Evolutionary conservation across 2,113 vertebrate species (phyloP).

Genomic region (Cryptotis parvus): DNA sequence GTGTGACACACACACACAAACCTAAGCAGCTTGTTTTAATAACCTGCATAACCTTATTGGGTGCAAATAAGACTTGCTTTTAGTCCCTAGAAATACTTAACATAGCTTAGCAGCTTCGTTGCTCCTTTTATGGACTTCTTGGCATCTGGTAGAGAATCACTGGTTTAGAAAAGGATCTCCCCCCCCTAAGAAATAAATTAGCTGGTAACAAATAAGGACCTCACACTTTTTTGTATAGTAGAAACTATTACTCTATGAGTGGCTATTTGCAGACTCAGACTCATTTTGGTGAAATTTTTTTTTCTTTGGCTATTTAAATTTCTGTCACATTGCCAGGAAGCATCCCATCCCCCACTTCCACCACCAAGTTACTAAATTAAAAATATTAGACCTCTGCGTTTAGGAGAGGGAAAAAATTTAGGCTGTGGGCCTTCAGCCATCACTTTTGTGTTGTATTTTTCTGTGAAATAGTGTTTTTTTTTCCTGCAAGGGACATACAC

Average conservation of each 20-base stretch:
- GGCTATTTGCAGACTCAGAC: constrained; percentile 19
- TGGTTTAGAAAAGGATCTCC: constrained; percentile 41
- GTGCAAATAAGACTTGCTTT: constrained; percentile 16
- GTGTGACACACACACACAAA: not conserved
- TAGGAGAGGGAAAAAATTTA: not conserved
- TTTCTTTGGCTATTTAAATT: constrained; percentile 43
- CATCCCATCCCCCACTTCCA: not conserved
- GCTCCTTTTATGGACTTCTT: constrained; percentile 46
- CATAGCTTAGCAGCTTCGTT: constrained; percentile 20
- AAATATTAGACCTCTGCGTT: constrained; percentile 22
- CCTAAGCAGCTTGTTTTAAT: constrained; percentile 36
- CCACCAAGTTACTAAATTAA: constrained; percentile 24
- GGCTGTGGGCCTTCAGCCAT: constrained; percentile 1
- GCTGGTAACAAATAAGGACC: constrained; percentile 39
- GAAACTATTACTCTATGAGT: not conserved
- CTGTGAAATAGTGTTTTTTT: not conserved
- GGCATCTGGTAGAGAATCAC: constrained; percentile 34
- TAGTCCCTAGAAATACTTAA: constrained; percentile 56
- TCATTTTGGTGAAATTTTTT: constrained; percentile 45
- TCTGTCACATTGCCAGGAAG: not conserved
- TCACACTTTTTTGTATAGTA: constrained; percentile 22
- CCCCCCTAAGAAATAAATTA: not conserved
- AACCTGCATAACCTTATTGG: not conserved
- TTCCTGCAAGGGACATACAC: not conserved
- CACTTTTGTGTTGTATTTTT: too few species aligned